Conservation (phyloP, 2,113 vertebrate species). For the Lepisosteus osseus region DNA sequence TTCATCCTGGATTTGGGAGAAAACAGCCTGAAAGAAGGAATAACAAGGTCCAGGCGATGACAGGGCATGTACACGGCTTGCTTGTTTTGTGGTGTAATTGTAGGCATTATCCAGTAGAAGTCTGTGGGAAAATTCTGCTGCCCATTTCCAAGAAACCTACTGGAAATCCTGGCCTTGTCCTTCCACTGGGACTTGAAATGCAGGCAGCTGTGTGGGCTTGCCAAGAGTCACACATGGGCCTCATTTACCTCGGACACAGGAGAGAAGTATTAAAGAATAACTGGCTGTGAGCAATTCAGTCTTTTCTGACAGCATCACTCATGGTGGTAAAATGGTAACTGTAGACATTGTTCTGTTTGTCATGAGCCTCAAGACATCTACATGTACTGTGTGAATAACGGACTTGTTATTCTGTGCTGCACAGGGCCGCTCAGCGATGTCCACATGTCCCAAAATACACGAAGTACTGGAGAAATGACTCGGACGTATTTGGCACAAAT, state of each 20-base stretch:
- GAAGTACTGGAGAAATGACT: no score
- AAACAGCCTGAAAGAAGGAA: no score
- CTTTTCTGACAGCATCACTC: background rate
- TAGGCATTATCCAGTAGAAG: background rate
- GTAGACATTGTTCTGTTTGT: no score
- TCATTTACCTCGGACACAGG: conserved; percentile 4
- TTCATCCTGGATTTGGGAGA: no score
- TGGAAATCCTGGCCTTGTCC: background rate
- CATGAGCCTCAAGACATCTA: no score
- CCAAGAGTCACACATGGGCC: conserved; percentile 10
- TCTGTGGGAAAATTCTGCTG: conserved; percentile 11
- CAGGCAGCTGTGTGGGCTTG: background rate
- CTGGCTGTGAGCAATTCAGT: background rate
- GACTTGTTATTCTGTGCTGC: no score
- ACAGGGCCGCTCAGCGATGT: no score
- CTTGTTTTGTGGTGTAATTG: background rate
- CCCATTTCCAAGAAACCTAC: background rate
- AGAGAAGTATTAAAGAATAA: background rate
- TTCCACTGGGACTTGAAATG: conserved; percentile 4
- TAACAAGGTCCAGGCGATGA: background rate
- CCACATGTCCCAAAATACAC: no score
- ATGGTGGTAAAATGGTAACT: background rate
- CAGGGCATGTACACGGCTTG: background rate
- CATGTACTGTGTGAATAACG: no score
- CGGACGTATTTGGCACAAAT: no score